Percentiles rank a stretch among this genome's conserved stretches.
phyloP scores from a whole-genome alignment of 2,888 invertebrate genomes.

The Caenorhabditis wallacei region DNA sequence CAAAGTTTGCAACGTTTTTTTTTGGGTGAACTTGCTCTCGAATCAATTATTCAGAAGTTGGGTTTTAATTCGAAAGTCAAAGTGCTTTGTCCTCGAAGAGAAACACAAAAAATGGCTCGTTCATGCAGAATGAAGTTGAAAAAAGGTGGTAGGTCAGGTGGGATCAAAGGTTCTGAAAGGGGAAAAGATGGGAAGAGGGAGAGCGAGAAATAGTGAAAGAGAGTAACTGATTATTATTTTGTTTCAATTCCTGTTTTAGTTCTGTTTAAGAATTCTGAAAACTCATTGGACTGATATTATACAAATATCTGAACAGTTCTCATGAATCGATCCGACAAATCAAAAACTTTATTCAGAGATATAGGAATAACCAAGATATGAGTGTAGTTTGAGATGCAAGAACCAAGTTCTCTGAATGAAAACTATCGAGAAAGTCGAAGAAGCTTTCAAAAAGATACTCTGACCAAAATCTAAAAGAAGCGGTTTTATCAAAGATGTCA shows the following conservation, averaged over 20 bases:
- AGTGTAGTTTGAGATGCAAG: no score
- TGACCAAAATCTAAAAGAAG: neutral
- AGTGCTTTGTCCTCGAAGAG: conserved; percentile 43
- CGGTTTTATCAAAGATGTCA: conserved; percentile 27
- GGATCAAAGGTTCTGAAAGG: conserved; percentile 42
- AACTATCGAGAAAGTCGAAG: no score
- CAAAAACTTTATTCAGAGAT: no score
- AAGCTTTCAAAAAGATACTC: no score
- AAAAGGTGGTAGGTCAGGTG: conserved; percentile 35
- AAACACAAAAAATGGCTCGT: conserved; percentile 44
- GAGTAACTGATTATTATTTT: neutral
- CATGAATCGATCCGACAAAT: no score
- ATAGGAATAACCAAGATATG: no score
- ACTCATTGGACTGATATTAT: no score
- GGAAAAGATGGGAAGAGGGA: neutral
- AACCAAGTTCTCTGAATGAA: neutral
- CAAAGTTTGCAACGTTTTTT: conserved; percentile 4
- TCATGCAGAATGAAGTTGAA: conserved; percentile 52
- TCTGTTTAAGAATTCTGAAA: no score
- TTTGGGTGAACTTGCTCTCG: neutral
- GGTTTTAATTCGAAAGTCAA: conserved; percentile 48
- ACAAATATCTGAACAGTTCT: no score
- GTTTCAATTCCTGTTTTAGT: no score
- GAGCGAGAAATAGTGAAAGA: neutral
- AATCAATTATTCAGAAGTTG: conserved; percentile 56